Conservation (phyloP, 2,113 vertebrate genomes). For the Athene cunicularia region DNA sequence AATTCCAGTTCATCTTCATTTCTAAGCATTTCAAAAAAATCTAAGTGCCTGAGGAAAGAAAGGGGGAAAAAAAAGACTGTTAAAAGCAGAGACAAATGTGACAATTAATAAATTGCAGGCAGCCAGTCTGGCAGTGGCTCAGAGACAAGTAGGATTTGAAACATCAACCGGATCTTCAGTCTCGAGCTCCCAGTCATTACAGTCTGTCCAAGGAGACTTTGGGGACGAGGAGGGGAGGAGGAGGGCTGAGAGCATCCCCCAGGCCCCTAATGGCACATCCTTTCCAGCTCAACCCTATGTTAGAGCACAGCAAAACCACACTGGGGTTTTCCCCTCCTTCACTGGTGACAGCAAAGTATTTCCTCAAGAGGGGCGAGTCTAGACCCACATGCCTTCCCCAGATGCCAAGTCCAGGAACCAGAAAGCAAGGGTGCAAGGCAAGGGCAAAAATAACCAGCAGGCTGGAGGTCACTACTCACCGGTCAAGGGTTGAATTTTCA, state of each 20-base stretch:
- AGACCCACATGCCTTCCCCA: background rate
- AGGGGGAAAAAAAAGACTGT: background rate
- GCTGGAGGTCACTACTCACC: conserved; percentile 75
- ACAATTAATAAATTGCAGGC: background rate
- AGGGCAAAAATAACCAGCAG: background rate
- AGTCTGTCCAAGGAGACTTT: background rate
- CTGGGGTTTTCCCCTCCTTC: background rate
- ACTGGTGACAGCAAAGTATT: background rate
- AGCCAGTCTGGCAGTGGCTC: background rate
- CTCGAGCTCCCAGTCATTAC: background rate
- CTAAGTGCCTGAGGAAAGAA: conserved; percentile 86
- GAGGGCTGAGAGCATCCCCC: background rate
- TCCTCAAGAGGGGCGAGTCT: background rate
- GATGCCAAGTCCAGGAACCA: background rate
- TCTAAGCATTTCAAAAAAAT: conserved; percentile 98
- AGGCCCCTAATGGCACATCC: background rate
- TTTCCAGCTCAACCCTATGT: background rate
- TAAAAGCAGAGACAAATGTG: background rate
- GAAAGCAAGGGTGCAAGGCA: background rate
- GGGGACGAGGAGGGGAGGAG: background rate
- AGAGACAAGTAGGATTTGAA: background rate
- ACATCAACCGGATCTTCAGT: background rate
- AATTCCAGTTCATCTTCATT: conserved; percentile 97
- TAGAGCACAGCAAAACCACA: accelerated
- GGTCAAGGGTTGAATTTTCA: conserved; percentile 95